These are phyloP conservation scores for Sipunculus nudus DNA, from an alignment of 2,888 invertebrate genomes.

Conservation along the genomic window DNA sequence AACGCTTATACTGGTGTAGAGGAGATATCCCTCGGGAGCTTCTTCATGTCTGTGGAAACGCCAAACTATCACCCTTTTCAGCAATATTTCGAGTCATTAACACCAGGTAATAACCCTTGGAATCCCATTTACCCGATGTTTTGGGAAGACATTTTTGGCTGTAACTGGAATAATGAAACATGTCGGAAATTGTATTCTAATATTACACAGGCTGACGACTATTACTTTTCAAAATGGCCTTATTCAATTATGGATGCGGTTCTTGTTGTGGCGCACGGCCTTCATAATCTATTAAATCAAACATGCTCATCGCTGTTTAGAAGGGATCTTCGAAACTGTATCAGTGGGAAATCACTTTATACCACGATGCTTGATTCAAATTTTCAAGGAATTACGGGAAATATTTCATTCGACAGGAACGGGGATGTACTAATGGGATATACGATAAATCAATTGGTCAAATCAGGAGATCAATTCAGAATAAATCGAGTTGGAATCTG, in stretches of 20 bases:
- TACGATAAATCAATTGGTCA: not conserved
- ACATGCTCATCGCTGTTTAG: no score
- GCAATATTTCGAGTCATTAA: not conserved
- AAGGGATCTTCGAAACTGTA: no score
- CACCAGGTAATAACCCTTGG: no score
- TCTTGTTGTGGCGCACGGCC: not conserved
- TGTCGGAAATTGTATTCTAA: no score
- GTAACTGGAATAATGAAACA: no score
- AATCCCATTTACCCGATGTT: no score
- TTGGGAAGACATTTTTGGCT: no score
- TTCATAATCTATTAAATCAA: not conserved
- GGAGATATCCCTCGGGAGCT: not conserved
- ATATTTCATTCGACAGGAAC: not conserved
- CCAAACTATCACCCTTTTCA: not conserved
- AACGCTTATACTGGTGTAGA: not conserved
- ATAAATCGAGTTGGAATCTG: no score
- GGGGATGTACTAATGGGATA: constrained; percentile 2
- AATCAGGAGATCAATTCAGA: no score
- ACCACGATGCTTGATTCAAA: not conserved
- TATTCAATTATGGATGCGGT: not conserved
- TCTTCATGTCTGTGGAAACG: not conserved
- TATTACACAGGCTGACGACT: no score
- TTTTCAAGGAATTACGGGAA: not conserved
- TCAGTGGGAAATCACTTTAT: not conserved
- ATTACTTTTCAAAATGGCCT: not conserved